Conservation (phyloP, 1,140 invertebrate species). For the Belonocnema kinseyi region DNA sequence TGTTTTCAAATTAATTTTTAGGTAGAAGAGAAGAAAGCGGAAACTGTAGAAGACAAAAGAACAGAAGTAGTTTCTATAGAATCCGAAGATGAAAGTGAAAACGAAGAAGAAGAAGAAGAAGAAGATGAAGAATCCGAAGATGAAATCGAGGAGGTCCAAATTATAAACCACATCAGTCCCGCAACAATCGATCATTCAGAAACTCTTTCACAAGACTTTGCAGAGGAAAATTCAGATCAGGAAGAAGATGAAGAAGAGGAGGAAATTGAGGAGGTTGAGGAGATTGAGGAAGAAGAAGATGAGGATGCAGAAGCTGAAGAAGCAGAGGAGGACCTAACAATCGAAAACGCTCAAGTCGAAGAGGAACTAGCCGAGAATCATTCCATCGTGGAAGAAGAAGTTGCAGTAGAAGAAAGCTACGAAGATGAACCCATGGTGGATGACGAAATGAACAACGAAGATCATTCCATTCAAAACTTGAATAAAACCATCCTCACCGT, state of each 20-base stretch:
- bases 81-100: constrained; percentile 32
- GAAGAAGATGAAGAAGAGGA: background rate
- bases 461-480: constrained; percentile 65
- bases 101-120: constrained; percentile 44
- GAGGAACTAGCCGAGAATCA: constrained; percentile 41
- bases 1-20: constrained; percentile 3
- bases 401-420: constrained; percentile 31
- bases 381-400: constrained; percentile 32
- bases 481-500: constrained; percentile 71
- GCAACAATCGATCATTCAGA: constrained; percentile 8
- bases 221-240: background rate
- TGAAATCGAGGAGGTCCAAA: constrained; percentile 32
- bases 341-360: constrained; percentile 40
- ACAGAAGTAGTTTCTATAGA: constrained; percentile 9
- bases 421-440: constrained; percentile 50
- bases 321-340: constrained; percentile 40
- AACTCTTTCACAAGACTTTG: constrained; percentile 3
- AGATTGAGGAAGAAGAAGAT: constrained; percentile 21
- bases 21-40: constrained; percentile 23
- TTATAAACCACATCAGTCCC: background rate
- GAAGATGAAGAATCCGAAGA: constrained; percentile 40
- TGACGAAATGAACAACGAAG: constrained; percentile 54
- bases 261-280: background rate
- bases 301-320: constrained; percentile 34
- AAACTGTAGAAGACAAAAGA: constrained; percentile 20